Evolutionary conservation across 1,140 invertebrate species (phyloP), one percentile per base, ranked within the genome.

Genomic region (Formica selysi): DNA sequence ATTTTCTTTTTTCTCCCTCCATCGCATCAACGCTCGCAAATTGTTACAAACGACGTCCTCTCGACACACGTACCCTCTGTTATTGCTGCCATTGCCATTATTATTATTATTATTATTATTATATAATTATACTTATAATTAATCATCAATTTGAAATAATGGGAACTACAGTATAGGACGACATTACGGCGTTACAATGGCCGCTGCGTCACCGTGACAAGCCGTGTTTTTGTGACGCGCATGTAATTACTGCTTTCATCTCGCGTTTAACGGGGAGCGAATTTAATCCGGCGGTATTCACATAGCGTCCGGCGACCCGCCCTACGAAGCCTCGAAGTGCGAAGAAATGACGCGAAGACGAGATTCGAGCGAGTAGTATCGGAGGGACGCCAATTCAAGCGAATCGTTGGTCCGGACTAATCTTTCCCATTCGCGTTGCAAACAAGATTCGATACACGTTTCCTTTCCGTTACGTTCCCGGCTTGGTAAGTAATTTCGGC

Each of bases 401-500:
- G 90, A 88, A 93, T 51, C 48, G 13, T 92, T 90, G 91, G 86
- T 84, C 51, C 70, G 41, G 68, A 67, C 41, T 44, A 65, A 32
- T 62, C 68, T 73, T 86, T 86, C 22, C 22, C 76, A n/a, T 29
- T 67, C 85, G 70, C 85, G 73, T 48, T 70, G 83, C 87, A 90
- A 92, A 92, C 89, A 91, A 51, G 84, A 61, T 90, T 91, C 92
- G 89, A 93, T 91, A 89, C 86, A 76, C 87, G 62, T 87, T 19
- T 51, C 48, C 76, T 71, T 87, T 59, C 64, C 84, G 84, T 87
- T 87, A 73, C 85, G 70, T 86, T 85, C 70, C 78, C 79, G 16
- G 11, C 26, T 29, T 57, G n/a, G 85, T 65, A 87, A 92, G 91
- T 87, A 92, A 93, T 93, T 93, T 91, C 81, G 86, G 64, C 78